Percentiles rank a stretch among this genome's conserved stretches.
phyloP scores from a whole-genome alignment of 2,113 vertebrate genomes.

The Myotis lucifugus region DNA sequence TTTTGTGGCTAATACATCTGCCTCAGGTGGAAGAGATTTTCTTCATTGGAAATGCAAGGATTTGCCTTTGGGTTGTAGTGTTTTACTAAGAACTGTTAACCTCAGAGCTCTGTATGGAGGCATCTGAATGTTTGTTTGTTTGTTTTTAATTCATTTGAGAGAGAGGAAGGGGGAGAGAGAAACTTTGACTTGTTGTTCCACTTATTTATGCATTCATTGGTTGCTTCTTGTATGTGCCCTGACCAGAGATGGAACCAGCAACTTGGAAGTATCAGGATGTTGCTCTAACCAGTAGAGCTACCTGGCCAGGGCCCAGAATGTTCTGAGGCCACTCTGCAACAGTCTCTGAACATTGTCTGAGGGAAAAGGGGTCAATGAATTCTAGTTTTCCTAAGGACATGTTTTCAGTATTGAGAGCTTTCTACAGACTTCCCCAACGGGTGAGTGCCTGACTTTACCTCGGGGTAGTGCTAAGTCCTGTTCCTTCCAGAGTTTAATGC shows the following conservation, averaged over 20 bases:
- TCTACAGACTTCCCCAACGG: background rate
- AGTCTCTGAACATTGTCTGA: background rate
- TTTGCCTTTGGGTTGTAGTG: background rate
- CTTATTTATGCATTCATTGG: background rate
- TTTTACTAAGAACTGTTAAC: background rate
- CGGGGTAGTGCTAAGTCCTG: background rate
- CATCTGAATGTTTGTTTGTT: background rate
- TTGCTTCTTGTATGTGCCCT: background rate
- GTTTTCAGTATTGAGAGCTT: background rate
- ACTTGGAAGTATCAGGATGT: background rate
- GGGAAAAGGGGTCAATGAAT: background rate
- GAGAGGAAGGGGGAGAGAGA: background rate
- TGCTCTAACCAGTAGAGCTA: background rate
- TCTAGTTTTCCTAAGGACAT: background rate
- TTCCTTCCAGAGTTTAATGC: background rate
- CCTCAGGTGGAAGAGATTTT: background rate
- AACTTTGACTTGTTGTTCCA: background rate
- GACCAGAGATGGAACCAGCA: background rate
- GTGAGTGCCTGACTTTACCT: background rate
- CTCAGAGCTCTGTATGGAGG: background rate
- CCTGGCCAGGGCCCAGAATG: background rate
- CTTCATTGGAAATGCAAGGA: background rate
- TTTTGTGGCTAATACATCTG: background rate
- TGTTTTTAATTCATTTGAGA: background rate
- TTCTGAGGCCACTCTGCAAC: background rate